phyloP scores from a whole-genome alignment of 2,888 invertebrate species.

The Cantharis nigra region DNA sequence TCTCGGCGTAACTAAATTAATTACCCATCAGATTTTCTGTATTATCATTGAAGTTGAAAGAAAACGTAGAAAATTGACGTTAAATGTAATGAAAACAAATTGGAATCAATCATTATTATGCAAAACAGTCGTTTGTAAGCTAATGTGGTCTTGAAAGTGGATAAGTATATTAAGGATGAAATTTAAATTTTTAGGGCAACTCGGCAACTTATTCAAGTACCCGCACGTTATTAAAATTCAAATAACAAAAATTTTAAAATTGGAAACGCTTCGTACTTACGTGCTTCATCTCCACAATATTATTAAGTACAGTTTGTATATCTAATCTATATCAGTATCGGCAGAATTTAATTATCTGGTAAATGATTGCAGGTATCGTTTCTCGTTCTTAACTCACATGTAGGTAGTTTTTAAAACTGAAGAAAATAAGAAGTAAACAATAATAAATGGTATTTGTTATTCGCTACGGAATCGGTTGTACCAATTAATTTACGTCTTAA shows the following conservation, averaged over 20 bases:
- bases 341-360: constrained; percentile 13
- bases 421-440: constrained; percentile 3
- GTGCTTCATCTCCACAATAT: neutral
- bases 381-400: constrained; percentile 1
- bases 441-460: constrained; percentile 23
- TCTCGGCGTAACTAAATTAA: neutral
- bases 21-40: neutral
- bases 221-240: neutral
- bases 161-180: neutral
- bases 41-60: neutral
- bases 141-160: neutral
- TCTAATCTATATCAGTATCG: constrained; percentile 21
- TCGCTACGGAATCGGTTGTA: constrained; percentile 6
- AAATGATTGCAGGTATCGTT: constrained; percentile 17
- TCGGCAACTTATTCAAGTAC: neutral
- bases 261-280: neutral
- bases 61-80: neutral
- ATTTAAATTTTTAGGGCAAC: neutral
- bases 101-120: neutral
- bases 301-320: neutral
- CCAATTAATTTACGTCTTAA: constrained; percentile 25
- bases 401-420: neutral
- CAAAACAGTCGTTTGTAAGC: neutral
- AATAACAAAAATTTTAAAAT: neutral
- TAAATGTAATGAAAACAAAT: neutral